phyloP scores from a whole-genome alignment of 2,888 invertebrate species.

The Anaspis maculata region DNA sequence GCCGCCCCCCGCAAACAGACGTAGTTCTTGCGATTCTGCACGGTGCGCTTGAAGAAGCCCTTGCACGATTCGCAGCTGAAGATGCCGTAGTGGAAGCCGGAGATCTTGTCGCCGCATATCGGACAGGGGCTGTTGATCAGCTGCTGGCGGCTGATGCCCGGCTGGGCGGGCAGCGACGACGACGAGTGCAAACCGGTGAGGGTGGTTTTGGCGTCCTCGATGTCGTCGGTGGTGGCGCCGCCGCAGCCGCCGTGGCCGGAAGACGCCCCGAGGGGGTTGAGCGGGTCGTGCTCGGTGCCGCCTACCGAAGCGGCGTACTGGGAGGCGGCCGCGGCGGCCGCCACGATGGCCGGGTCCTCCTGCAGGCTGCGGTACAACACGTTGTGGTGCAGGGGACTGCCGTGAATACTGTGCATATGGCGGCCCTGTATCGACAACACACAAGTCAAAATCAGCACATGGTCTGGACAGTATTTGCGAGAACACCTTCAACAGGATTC shows the following conservation, averaged over 20 bases:
- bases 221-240: constrained; percentile 38
- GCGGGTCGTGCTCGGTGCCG: constrained; percentile 33
- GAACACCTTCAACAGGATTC: no score
- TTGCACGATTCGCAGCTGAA: constrained; percentile 98
- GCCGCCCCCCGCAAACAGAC: constrained; percentile 84
- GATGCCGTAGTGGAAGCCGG: constrained; percentile 96
- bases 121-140: constrained; percentile 90
- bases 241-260: constrained; percentile 21
- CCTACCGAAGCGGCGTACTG: constrained; percentile 21
- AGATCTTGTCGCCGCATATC: constrained; percentile 91
- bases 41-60: constrained; percentile 95
- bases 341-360: constrained; percentile 31
- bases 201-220: constrained; percentile 42
- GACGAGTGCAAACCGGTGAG: constrained; percentile 35
- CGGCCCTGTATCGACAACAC: constrained; percentile 40
- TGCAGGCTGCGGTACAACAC: constrained; percentile 48
- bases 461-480: not conserved
- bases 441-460: not conserved
- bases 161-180: constrained; percentile 53
- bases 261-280: no score
- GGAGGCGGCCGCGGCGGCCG: no score
- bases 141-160: constrained; percentile 81
- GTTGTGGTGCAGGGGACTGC: constrained; percentile 47
- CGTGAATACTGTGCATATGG: constrained; percentile 46
- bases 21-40: constrained; percentile 97